Percentiles rank a stretch among this genome's conserved stretches.
Conservation (phyloP, 2,113 vertebrate genomes). For the Sinocyclocheilus grahami region DNA sequence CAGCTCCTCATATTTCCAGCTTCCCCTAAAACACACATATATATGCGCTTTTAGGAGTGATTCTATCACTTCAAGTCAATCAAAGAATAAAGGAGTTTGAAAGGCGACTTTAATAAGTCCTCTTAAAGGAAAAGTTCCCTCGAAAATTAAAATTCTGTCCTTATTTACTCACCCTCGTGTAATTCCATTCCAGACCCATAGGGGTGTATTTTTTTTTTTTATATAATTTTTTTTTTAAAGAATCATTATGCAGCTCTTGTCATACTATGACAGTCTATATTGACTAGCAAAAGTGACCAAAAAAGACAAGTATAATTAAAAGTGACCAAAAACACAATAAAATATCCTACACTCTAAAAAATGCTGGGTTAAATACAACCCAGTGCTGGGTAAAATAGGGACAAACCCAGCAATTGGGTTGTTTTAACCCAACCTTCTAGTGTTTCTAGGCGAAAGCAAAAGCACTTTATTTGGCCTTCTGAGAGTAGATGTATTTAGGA, state of each 20-base stretch:
- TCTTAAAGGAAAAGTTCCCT: not conserved
- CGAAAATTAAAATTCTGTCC: not conserved
- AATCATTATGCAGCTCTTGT: not conserved
- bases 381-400: no score
- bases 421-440: no score
- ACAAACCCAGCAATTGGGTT: no score
- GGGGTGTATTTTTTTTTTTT: no score
- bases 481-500: no score
- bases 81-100: slow-evolving; percentile 27
- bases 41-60: slow-evolving; percentile 39
- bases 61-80: slow-evolving; percentile 31
- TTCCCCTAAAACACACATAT: slow-evolving; percentile 61
- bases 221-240: no score
- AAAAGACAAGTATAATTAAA: not conserved
- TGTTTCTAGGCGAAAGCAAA: no score
- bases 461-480: no score
- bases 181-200: not conserved
- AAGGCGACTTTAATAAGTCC: not conserved
- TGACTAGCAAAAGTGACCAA: not conserved
- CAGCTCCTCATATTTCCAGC: slow-evolving; percentile 61
- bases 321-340: no score
- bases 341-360: no score
- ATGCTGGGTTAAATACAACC: no score
- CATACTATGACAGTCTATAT: not conserved
- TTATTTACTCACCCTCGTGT: not conserved